Evolutionary conservation across 2,888 invertebrate genomes (phyloP), one percentile per base, ranked within the genome.

Genomic region (Amblyjoppa proteus): DNA sequence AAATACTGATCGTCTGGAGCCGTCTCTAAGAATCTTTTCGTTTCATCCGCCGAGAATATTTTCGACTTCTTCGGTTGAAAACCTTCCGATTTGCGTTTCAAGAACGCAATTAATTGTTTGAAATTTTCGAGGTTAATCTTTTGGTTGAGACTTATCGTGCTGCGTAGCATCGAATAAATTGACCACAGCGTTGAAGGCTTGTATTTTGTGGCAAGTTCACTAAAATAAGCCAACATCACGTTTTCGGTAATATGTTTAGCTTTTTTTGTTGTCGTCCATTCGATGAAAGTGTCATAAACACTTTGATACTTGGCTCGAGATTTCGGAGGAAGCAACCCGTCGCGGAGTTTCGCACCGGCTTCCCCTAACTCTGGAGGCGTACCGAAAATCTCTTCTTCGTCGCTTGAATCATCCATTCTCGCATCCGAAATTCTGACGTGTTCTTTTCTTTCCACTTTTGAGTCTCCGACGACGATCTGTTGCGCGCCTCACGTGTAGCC

Each of bases 111-210:
- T 20, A 82, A 28, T 45, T 58, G 58, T 3, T 56, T 16, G 51
- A 53, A 81, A 16, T 66, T 38, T 13, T 64, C 71, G n/a, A 82
- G 64, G 69, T 85, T 49, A 20, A 81, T 11, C 20, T 82, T 74
- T 1, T 81, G 76, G 25, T 74, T 78, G 1, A 81, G 34, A 6
- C 73, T 61, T 16, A 85, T 16, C 6, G 78, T 82, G 51, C 71
- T 81, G 45, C 61, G 61, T 34, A 85, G 66, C 75, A 81, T 85
- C 4, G 78, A 85, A 45, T 82, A 85, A 31, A n/a, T 80, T n/a
- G 81, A 34, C 81, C 84, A 85, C 5, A 81, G 58, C 13, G 61
- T 78, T 28, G 73, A 34, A 58, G 84, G 78, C 41, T 20, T 20
- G 34, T 77, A 81, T 25, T 71, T 73, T 49, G 5, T 64, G 20